Evolutionary conservation across 2,888 invertebrate species (phyloP).

Genomic region (Mimachlamys varia): DNA sequence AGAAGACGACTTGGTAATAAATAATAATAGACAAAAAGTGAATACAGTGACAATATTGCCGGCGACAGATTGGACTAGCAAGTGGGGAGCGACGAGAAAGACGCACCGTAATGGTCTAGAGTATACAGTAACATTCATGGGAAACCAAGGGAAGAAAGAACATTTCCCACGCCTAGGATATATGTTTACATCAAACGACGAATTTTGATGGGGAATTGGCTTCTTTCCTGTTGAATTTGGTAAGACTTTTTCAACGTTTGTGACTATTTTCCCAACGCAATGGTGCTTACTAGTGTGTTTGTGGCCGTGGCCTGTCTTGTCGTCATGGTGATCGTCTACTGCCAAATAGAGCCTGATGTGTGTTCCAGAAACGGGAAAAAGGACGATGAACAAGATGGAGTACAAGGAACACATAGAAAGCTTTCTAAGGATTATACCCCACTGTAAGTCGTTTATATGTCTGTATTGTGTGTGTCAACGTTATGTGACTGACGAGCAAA

Average conservation of each 20-base stretch:
- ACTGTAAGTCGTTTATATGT: no score
- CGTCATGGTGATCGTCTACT: constrained; percentile 6
- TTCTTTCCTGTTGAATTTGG: neutral
- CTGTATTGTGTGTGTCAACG: neutral
- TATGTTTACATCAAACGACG: no score
- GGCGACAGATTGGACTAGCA: neutral
- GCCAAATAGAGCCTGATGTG: neutral
- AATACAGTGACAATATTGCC: neutral
- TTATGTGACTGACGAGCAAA: no score
- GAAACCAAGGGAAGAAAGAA: no score
- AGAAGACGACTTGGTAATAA: neutral
- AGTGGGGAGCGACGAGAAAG: no score
- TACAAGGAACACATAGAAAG: neutral
- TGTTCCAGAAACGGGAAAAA: neutral
- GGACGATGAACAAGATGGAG: neutral
- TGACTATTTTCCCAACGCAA: neutral
- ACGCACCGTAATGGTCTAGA: no score
- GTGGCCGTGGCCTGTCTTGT: neutral
- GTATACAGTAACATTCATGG: no score
- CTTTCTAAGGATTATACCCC: neutral
- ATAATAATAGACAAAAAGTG: neutral
- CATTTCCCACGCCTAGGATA: no score
- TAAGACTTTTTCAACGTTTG: neutral
- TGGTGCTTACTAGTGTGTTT: constrained; percentile 7
- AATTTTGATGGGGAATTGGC: no score